A percentile compares a stretch with the other conserved stretches of the same genome.
phyloP scores from a whole-genome alignment of 2,888 invertebrate species.

The Odontocerum albicorne region DNA sequence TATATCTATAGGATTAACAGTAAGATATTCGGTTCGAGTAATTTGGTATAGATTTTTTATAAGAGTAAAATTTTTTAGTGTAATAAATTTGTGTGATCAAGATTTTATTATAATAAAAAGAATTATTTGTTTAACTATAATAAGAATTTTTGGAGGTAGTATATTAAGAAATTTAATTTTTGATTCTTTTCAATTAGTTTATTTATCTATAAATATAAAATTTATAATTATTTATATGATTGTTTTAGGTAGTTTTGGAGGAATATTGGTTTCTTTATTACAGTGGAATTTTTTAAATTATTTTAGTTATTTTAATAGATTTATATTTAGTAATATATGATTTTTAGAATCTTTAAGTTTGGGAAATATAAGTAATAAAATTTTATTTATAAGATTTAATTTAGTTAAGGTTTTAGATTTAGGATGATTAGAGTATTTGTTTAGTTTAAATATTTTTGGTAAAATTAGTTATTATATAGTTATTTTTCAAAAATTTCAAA shows the following conservation, averaged over 20 bases:
- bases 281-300: slow-evolving; percentile 33
- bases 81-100: slow-evolving; percentile 48
- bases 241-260: slow-evolving; percentile 48
- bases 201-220: slow-evolving; percentile 56
- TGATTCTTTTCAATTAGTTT: slow-evolving; percentile 55
- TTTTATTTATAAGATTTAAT: slow-evolving; percentile 49
- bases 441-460: slow-evolving; percentile 48
- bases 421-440: slow-evolving; percentile 54
- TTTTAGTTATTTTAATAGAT: slow-evolving; percentile 34
- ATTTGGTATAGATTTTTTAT: slow-evolving; percentile 57
- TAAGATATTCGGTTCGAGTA: slow-evolving; percentile 60
- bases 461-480: slow-evolving; percentile 45
- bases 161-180: slow-evolving; percentile 60
- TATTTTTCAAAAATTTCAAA: slow-evolving; percentile 49
- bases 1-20: slow-evolving; percentile 61
- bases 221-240: slow-evolving; percentile 56
- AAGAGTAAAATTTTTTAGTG: slow-evolving; percentile 50
- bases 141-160: slow-evolving; percentile 57
- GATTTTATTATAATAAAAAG: slow-evolving; percentile 53
- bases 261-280: slow-evolving; percentile 51
- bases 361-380: slow-evolving; percentile 50
- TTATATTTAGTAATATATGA: slow-evolving; percentile 53
- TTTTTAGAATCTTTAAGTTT: slow-evolving; percentile 56
- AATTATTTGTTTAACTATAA: slow-evolving; percentile 53
- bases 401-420: slow-evolving; percentile 52